Conservation (phyloP, 2,888 invertebrate genomes). For the Hemicrepidius hirtus region DNA sequence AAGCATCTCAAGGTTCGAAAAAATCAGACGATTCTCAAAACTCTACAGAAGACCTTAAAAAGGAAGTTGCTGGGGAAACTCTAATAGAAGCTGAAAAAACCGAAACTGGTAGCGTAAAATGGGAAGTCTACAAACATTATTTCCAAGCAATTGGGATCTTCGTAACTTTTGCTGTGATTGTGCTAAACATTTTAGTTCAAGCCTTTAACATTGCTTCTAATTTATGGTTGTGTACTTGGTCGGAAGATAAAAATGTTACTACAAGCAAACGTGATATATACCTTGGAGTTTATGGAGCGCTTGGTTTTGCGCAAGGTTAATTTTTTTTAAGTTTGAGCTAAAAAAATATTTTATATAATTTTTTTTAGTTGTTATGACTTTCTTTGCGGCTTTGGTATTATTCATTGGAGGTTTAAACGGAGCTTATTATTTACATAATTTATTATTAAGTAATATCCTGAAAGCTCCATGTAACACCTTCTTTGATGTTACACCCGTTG, state of each 20-base stretch:
- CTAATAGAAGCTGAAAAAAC: constrained; percentile 93
- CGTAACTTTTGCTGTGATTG: constrained; percentile 82
- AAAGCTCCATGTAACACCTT: constrained; percentile 81
- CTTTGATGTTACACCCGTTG: constrained; percentile 88
- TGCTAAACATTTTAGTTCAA: constrained; percentile 89
- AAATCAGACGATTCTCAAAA: constrained; percentile 69
- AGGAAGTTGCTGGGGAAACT: constrained; percentile 76
- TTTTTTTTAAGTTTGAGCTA: too few species aligned
- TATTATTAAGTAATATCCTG: constrained; percentile 79
- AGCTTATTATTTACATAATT: constrained; percentile 78
- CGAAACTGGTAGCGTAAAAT: constrained; percentile 94
- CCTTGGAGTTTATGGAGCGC: constrained; percentile 90
- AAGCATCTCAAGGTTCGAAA: constrained; percentile 81
- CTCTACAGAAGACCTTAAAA: constrained; percentile 63
- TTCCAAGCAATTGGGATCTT: constrained; percentile 88
- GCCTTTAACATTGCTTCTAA: constrained; percentile 91
- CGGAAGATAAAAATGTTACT: constrained; percentile 81
- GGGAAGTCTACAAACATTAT: constrained; percentile 92
- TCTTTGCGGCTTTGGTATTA: constrained; percentile 80
- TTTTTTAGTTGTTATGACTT: constrained; percentile 78
- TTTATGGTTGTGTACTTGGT: constrained; percentile 90
- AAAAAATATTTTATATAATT: neutral
- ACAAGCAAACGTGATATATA: constrained; percentile 82
- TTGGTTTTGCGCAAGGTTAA: constrained; percentile 92
- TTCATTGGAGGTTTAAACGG: constrained; percentile 80